These are phyloP conservation scores for Scaeva pyrastri DNA, from an alignment of 2,888 invertebrate species.

Conservation along the genomic window DNA sequence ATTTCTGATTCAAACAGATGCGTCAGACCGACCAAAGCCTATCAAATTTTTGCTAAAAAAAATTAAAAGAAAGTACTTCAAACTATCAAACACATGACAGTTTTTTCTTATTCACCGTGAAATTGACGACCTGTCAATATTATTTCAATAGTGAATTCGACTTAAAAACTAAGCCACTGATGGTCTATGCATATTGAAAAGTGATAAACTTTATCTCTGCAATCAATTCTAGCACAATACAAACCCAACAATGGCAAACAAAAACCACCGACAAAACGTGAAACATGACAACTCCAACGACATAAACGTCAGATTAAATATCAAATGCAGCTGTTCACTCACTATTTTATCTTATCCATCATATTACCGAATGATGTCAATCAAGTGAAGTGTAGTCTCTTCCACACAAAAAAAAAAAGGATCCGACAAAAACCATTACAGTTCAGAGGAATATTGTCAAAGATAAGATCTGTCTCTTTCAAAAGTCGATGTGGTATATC, in stretches of 20 bases:
- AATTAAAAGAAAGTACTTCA: too few relatives aligned
- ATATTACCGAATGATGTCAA: slow-evolving; percentile 22
- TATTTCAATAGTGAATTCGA: background rate
- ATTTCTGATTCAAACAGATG: too few relatives aligned
- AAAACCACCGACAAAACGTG: slow-evolving; percentile 9
- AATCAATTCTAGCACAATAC: slow-evolving; percentile 49
- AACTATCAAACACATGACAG: too few relatives aligned
- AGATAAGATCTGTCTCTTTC: slow-evolving; percentile 17
- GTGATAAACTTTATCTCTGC: slow-evolving; percentile 63
- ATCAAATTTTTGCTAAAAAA: too few relatives aligned
- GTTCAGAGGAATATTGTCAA: slow-evolving; percentile 18
- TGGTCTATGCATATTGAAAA: slow-evolving; percentile 32
- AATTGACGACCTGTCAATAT: too few relatives aligned
- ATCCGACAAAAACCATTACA: slow-evolving; percentile 14
- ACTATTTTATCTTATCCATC: slow-evolving; percentile 21
- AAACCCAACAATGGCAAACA: background rate
- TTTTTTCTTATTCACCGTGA: too few relatives aligned
- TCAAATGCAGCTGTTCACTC: slow-evolving; percentile 19
- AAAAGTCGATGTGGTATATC: slow-evolving; percentile 12
- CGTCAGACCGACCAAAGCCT: too few relatives aligned
- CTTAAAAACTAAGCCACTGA: slow-evolving; percentile 34
- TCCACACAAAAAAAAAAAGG: background rate
- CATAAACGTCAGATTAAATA: slow-evolving; percentile 10
- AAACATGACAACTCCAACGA: slow-evolving; percentile 17
- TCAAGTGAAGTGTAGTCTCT: slow-evolving; percentile 22